phyloP scores from a whole-genome alignment of 2,888 invertebrate genomes.

The Limulus polyphemus region DNA sequence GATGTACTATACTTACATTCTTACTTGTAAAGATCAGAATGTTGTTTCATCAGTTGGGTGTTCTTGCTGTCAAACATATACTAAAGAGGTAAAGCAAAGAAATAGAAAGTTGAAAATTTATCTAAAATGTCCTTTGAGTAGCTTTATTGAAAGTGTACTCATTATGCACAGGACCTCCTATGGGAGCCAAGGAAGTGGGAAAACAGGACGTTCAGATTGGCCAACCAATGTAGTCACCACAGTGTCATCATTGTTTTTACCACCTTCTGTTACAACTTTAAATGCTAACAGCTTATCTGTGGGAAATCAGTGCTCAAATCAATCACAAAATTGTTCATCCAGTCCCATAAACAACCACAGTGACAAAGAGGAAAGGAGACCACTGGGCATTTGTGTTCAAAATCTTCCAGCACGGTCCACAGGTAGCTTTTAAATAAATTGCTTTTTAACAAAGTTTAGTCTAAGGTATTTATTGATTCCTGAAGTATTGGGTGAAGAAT shows the following conservation, averaged over 20 bases:
- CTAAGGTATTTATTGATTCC: no score
- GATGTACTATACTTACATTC: no score
- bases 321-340: neutral
- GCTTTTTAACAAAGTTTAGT: no score
- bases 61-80: no score
- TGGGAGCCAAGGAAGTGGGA: constrained; percentile 26
- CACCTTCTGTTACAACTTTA: constrained; percentile 17
- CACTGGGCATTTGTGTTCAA: constrained; percentile 77
- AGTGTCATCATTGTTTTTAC: constrained; percentile 27
- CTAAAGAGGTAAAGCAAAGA: no score
- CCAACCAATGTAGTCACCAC: constrained; percentile 25
- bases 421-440: constrained; percentile 30
- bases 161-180: constrained; percentile 18
- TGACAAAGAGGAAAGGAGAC: constrained; percentile 58
- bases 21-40: no score
- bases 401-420: constrained; percentile 73
- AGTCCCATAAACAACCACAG: constrained; percentile 20
- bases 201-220: constrained; percentile 23
- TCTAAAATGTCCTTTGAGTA: no score
- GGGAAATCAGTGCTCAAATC: neutral
- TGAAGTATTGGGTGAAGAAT: no score
- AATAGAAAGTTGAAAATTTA: no score
- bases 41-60: no score
- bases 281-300: constrained; percentile 12
- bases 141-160: neutral